Evolutionary conservation across 2,113 vertebrate genomes (phyloP).

Genomic region (Ameiurus melas): DNA sequence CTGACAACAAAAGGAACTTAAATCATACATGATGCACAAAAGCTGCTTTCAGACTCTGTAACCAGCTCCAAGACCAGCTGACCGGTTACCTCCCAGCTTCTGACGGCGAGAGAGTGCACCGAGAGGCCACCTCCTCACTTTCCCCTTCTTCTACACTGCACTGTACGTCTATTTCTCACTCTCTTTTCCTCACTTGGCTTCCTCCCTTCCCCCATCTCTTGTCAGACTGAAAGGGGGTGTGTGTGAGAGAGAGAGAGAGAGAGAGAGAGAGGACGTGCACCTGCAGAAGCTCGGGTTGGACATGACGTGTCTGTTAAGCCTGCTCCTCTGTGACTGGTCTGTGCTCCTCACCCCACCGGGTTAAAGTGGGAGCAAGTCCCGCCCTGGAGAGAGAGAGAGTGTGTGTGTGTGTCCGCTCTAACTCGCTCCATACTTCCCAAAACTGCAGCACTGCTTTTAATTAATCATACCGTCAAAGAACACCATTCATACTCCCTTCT

Average conservation of each 20-base stretch:
- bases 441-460: slow-evolving; percentile 49
- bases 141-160: not conserved
- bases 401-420: slow-evolving; percentile 12
- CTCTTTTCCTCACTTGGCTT: slow-evolving; percentile 33
- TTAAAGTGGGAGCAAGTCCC: slow-evolving; percentile 31
- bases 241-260: not conserved
- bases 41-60: slow-evolving; percentile 22
- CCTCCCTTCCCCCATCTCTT: slow-evolving; percentile 1
- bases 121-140: not conserved
- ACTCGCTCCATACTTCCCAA: slow-evolving; percentile 35
- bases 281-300: slow-evolving; percentile 44
- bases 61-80: slow-evolving; percentile 6
- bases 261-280: slow-evolving; percentile 38
- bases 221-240: slow-evolving; percentile 39
- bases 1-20: slow-evolving; percentile 35
- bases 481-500: slow-evolving; percentile 44
- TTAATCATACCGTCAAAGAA: slow-evolving; percentile 51
- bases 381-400: not conserved
- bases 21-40: slow-evolving; percentile 39
- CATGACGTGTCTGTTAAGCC: slow-evolving; percentile 34
- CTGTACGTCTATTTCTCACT: not conserved
- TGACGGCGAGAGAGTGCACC: slow-evolving; percentile 34
- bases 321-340: slow-evolving; percentile 45
- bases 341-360: slow-evolving; percentile 47
- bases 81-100: not conserved